Evolutionary conservation across 1,140 invertebrate genomes (phyloP).

Genomic region (Solenopsis invicta): DNA sequence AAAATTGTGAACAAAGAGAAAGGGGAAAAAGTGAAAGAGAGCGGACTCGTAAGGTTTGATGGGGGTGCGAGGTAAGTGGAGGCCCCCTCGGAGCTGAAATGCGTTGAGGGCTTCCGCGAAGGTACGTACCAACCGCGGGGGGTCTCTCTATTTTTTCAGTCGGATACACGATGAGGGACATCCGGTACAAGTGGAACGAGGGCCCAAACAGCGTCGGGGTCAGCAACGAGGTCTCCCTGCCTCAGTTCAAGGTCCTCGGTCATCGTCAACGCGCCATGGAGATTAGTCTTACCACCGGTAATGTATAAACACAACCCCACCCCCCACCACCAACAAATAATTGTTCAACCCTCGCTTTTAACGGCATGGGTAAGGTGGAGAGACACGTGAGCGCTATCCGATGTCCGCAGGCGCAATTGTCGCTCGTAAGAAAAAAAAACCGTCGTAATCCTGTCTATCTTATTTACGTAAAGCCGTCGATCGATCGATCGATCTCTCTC

Average conservation of each 20-base stretch:
- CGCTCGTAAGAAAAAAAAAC: slow-evolving; percentile 56
- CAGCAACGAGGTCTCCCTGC: slow-evolving; percentile 96
- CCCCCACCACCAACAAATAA: slow-evolving; percentile 72
- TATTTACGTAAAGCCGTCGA: slow-evolving; percentile 69
- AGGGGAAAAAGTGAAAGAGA: slow-evolving; percentile 62
- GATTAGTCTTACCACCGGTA: slow-evolving; percentile 97
- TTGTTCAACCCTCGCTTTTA: slow-evolving; percentile 72
- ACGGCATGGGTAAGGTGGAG: slow-evolving; percentile 77
- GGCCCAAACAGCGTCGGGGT: slow-evolving; percentile 96
- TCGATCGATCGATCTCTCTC: slow-evolving; percentile 75
- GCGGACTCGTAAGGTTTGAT: slow-evolving; percentile 71
- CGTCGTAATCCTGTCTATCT: slow-evolving; percentile 56
- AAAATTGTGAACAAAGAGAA: slow-evolving; percentile 51
- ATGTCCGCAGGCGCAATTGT: slow-evolving; percentile 74
- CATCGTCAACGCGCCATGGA: slow-evolving; percentile 96
- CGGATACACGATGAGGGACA: slow-evolving; percentile 99
- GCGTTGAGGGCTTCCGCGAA: slow-evolving; percentile 82
- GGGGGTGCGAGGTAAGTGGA: slow-evolving; percentile 86
- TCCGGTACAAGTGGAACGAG: slow-evolving; percentile 98
- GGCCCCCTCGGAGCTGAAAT: slow-evolving; percentile 83
- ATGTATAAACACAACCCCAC: slow-evolving; percentile 84
- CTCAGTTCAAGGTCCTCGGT: slow-evolving; percentile 97
- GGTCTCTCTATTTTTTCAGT: slow-evolving; percentile 92
- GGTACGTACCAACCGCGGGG: slow-evolving; percentile 90
- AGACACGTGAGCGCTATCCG: slow-evolving; percentile 77